A percentile compares a stretch with the other conserved stretches of the same genome.
These are phyloP conservation scores for Pachliopta kotzebuea DNA, from an alignment of 2,888 invertebrate species.

Conservation along the genomic window DNA sequence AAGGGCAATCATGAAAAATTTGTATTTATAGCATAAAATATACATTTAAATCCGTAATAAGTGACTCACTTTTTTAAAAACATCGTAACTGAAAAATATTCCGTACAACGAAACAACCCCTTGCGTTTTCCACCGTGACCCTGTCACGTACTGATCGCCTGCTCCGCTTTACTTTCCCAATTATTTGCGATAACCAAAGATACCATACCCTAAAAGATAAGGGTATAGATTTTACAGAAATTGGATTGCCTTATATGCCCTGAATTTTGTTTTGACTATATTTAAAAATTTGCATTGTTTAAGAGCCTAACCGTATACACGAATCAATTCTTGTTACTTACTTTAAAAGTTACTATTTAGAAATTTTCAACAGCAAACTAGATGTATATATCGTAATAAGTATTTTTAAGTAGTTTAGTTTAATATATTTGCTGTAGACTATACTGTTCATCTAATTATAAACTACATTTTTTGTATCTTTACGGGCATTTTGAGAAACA, in stretches of 20 bases:
- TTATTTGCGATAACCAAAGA: slow-evolving; percentile 27
- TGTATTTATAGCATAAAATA: too few relatives aligned
- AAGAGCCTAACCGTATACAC: not conserved
- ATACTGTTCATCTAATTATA: too few relatives aligned
- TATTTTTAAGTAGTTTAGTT: too few relatives aligned
- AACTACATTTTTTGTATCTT: too few relatives aligned
- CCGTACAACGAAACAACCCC: slow-evolving; percentile 13
- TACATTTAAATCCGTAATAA: too few relatives aligned
- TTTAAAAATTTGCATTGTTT: not conserved
- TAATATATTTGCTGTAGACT: too few relatives aligned
- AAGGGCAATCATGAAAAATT: too few relatives aligned
- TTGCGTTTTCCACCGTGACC: slow-evolving; percentile 24
- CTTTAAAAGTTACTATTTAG: too few relatives aligned
- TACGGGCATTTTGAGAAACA: too few relatives aligned
- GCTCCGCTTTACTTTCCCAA: slow-evolving; percentile 22
- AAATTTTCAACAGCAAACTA: too few relatives aligned
- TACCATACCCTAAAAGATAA: slow-evolving; percentile 12
- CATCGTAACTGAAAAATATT: slow-evolving; percentile 25
- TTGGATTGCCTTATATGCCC: not conserved
- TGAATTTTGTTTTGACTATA: not conserved
- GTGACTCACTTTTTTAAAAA: not conserved
- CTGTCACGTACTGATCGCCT: slow-evolving; percentile 27
- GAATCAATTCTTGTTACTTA: too few relatives aligned
- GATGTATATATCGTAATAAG: too few relatives aligned
- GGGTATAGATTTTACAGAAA: slow-evolving; percentile 6